These are phyloP conservation scores for Thamnophis elegans DNA, from an alignment of 2,797 vertebrate genomes.

Conservation along the genomic window DNA sequence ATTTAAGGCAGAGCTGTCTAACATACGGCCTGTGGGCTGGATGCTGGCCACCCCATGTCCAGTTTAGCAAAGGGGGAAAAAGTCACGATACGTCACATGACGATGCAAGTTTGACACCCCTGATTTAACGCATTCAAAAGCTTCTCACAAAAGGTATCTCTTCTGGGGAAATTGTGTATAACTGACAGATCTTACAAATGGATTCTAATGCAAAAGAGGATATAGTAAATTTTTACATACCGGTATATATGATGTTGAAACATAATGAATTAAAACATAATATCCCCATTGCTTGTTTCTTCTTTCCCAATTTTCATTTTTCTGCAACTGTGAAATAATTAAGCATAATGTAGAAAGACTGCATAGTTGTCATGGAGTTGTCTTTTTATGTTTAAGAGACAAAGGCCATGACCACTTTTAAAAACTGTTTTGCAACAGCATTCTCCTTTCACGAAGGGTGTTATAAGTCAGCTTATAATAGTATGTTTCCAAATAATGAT, in stretches of 20 bases:
- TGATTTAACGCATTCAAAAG: neutral
- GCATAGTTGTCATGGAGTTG: neutral
- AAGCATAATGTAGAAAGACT: neutral
- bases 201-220: neutral
- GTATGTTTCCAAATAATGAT: slow-evolving; percentile 28
- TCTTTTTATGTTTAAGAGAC: neutral
- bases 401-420: neutral
- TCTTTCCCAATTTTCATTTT: neutral
- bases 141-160: neutral
- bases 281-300: neutral
- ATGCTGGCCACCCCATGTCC: too few relatives aligned
- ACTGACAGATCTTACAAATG: neutral
- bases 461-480: slow-evolving; percentile 28
- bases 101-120: too few relatives aligned
- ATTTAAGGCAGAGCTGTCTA: neutral
- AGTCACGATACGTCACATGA: too few relatives aligned
- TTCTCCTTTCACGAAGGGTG: neutral
- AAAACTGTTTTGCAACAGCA: neutral
- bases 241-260: neutral
- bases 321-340: slow-evolving; percentile 21
- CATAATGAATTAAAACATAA: neutral
- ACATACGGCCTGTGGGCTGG: too few relatives aligned
- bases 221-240: slow-evolving; percentile 22
- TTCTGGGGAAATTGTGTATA: neutral
- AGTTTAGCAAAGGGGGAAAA: too few relatives aligned